Conservation (phyloP, 2,888 invertebrate genomes). For the Noctua pronuba region DNA sequence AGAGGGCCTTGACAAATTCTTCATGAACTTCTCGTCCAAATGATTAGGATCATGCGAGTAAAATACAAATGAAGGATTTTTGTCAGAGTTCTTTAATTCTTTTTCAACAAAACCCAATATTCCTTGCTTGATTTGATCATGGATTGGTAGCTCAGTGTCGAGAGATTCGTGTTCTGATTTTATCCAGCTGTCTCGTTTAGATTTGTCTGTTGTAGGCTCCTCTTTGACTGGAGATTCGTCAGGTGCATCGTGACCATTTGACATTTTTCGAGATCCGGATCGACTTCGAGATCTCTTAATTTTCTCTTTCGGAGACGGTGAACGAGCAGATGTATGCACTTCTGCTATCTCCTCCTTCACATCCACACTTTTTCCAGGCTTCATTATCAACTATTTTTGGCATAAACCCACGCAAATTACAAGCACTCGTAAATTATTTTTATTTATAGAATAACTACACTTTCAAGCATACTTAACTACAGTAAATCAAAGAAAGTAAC, state of each 20-base stretch:
- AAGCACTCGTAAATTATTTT: constrained; percentile 35
- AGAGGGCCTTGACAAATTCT: constrained; percentile 84
- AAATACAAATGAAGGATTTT: constrained; percentile 87
- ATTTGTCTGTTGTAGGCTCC: constrained; percentile 77
- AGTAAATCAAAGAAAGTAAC: constrained; percentile 51
- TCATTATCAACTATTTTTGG: constrained; percentile 74
- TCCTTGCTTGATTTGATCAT: constrained; percentile 89
- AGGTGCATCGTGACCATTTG: constrained; percentile 80
- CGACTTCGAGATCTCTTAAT: constrained; percentile 79
- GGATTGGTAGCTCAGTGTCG: constrained; percentile 91
- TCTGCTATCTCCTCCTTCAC: constrained; percentile 86
- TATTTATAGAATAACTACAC: constrained; percentile 31
- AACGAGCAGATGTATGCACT: constrained; percentile 83
- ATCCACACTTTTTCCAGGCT: constrained; percentile 84
- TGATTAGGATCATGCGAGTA: constrained; percentile 88
- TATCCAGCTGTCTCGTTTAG: constrained; percentile 87
- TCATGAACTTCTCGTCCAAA: constrained; percentile 87
- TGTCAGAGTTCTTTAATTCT: constrained; percentile 88
- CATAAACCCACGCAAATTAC: constrained; percentile 67
- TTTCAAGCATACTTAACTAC: constrained; percentile 21
- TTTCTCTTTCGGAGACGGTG: constrained; percentile 85
- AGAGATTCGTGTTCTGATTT: constrained; percentile 89
- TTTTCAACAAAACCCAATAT: constrained; percentile 89
- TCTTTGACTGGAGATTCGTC: constrained; percentile 68
- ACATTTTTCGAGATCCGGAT: constrained; percentile 83